Evolutionary conservation across 1,140 invertebrate species (phyloP), one percentile per base, ranked within the genome.

Genomic region (Polyergus mexicanus): DNA sequence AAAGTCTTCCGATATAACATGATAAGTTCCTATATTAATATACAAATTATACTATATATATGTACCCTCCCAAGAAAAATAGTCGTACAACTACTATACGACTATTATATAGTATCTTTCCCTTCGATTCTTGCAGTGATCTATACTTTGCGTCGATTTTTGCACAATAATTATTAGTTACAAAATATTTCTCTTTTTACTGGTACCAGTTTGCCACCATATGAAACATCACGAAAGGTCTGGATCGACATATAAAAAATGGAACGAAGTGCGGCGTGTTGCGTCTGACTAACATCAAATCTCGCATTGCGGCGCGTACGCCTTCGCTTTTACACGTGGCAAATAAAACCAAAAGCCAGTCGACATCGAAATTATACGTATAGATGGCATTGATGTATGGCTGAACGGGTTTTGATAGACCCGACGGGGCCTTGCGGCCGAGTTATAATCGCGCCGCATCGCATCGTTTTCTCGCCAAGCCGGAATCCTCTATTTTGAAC

Each of bases 351-450:
- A 80, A 87, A 74, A 81, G 76, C 44, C 88, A 92, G 85, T 92
- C 91, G 88, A 91, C 91, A 92, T 87, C 90, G 84, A 93, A 93
- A 93, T 93, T 93, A 93, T 91, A 93, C 90, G 90, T 92, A 92
- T 91, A 92, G 90, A 91, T 92, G 92, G 91, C 92, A 92, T 93
- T 93, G 92, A 93, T 92, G 89, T 92, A 93, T 92, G 88, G 91
- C 85, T 85, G 76, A 89, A 87, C 92, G 84, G 90, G 90, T 93
- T 93, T 93, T 92, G 92, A 93, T 93, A 93, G 91, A 92, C 78
- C 88, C 85, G 76, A 85, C 81, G 81, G 85, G 19, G 85, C 88
- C 90, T 90, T 81, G 72, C 75, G 72, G 88, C 78, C 84, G 84
- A 88, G 83, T 80, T 89, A 87, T 89, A 90, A 90, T 90, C 88